Evolutionary conservation across 2,888 invertebrate species (phyloP), one percentile per base, ranked within the genome.

Genomic region (Mesochorus sp.): DNA sequence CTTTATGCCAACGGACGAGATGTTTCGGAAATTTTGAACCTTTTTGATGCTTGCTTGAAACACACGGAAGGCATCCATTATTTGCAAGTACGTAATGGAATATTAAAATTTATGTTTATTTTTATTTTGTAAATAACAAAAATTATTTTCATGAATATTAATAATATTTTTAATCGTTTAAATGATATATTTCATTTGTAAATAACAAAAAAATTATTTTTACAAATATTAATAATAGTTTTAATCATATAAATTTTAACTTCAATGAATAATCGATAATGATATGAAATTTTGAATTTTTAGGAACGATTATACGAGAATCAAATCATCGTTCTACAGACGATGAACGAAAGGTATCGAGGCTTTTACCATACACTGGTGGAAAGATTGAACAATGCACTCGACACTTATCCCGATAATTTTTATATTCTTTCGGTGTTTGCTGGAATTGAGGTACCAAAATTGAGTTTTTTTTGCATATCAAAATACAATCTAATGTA

Each of bases 331-430:
- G 79, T 90, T 66, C 76, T 89, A 21, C 86, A 90, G 61, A 73
- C 89, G 39, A 81, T 85, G 71, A 64, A 71, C 49, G 82, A 85
- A 55, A 81, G 77, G 75, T 73, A 57, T 21, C 59, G 64, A 10
- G 71, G 82, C 4, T 28, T 62, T 31, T 64, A 66, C 14, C 55
- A 57, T 17, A 17, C 49, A 51, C 79, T 88, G 26, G 83, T 81
- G 67, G 62, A 81, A 21, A 81, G 79, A 49, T n/a, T 89, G 17
- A 73, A 81, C 19, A 74, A 77, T 59, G 86, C 85, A 66, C 82
- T 90, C 72, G 53, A 83, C 4, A 53, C 91, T 28, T 94, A 92
- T 87, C 94, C 94, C 0, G 92, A 93, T 76, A 95, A 95, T 88
- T 89, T 94, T 61, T 92, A 91, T 73, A 85, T 94, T 5, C 87